Conservation (phyloP, 2,797 vertebrate species). For the Podarcis siculus region DNA sequence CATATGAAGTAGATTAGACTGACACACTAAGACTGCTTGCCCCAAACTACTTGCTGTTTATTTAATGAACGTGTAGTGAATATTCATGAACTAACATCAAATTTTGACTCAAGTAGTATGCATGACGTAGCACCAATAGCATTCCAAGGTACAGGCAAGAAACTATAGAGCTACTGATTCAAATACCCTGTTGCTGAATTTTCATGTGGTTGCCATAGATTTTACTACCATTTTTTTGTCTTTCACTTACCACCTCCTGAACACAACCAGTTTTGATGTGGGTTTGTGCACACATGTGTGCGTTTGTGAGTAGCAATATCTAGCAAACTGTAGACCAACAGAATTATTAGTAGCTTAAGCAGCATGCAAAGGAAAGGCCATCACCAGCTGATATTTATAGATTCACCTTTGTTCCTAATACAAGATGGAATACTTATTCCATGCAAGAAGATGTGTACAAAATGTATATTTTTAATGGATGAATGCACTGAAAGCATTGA, state of each 20-base stretch:
- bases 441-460: no score
- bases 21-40: no score
- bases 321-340: not conserved
- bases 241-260: not conserved
- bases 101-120: not conserved
- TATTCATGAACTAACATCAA: not conserved
- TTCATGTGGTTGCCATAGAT: not conserved
- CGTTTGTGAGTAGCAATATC: not conserved
- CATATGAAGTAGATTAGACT: no score
- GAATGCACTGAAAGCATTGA: no score
- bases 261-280: not conserved
- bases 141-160: not conserved
- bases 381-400: not conserved
- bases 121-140: no score
- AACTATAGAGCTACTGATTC: not conserved
- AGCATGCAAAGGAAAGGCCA: not conserved
- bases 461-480: no score
- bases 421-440: not conserved
- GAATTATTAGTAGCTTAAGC: not conserved
- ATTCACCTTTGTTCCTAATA: not conserved
- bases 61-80: no score
- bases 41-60: no score
- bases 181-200: not conserved
- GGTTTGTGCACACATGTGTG: not conserved
- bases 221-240: not conserved